phyloP scores from a whole-genome alignment of 2,797 vertebrate species.

The Danio kyathit region DNA sequence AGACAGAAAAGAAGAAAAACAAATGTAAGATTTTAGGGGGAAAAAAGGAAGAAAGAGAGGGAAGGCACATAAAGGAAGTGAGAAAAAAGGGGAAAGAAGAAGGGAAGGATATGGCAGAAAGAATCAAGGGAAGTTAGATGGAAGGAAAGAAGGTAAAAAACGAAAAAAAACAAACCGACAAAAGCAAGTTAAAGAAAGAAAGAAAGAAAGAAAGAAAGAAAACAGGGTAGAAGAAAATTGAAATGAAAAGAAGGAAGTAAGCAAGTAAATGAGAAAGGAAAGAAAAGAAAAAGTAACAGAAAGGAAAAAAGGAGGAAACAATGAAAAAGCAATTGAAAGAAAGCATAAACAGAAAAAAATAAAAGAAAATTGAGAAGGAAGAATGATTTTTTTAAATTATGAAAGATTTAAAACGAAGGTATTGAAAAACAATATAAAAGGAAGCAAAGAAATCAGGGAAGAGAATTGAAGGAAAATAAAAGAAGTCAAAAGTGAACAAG shows the following conservation, averaged over 20 bases:
- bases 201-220: not conserved
- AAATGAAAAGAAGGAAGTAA: not conserved
- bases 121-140: too few species aligned
- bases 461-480: not conserved
- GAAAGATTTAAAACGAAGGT: too few species aligned
- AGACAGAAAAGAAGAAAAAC: not conserved
- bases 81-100: not conserved
- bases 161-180: not conserved
- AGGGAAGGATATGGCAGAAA: not conserved
- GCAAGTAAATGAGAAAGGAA: not conserved
- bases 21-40: not conserved
- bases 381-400: too few species aligned
- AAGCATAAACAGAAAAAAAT: not conserved
- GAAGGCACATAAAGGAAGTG: not conserved
- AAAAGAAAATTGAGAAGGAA: not conserved
- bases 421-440: too few species aligned
- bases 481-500: not conserved
- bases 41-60: not conserved
- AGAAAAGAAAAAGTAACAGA: not conserved
- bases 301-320: not conserved
- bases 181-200: not conserved
- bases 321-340: not conserved
- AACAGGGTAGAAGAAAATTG: not conserved
- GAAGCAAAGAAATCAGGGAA: too few species aligned
- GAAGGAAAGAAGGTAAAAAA: not conserved